Conservation (phyloP, 2,888 invertebrate genomes). For the Monoplex corrugatus region DNA sequence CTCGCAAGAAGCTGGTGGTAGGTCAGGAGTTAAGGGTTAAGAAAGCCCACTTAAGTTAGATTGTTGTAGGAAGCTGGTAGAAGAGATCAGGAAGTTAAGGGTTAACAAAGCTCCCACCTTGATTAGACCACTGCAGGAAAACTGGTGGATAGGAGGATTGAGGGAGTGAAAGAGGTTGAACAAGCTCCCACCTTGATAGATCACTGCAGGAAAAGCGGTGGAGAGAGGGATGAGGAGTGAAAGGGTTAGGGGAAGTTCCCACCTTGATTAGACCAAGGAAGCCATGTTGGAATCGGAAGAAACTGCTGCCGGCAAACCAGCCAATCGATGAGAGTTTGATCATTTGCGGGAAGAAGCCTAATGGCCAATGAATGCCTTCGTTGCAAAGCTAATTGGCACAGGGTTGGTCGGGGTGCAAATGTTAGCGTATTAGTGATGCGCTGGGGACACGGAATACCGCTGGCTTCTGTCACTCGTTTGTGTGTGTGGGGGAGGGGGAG, state of each 20-base stretch:
- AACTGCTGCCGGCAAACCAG: slow-evolving; percentile 26
- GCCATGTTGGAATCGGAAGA: not conserved
- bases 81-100: no score
- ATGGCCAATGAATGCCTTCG: slow-evolving; percentile 44
- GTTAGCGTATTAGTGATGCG: slow-evolving; percentile 40
- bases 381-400: slow-evolving; percentile 31
- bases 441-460: not conserved
- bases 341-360: slow-evolving; percentile 30
- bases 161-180: not conserved
- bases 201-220: not conserved
- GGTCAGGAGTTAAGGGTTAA: no score
- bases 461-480: no score
- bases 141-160: not conserved
- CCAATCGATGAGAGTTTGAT: slow-evolving; percentile 38
- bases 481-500: not conserved
- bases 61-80: no score
- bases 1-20: no score
- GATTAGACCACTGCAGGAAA: no score
- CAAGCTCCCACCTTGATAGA: no score
- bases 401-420: slow-evolving; percentile 26
- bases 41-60: no score
- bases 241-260: not conserved
- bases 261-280: slow-evolving; percentile 31
- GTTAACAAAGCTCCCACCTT: no score
- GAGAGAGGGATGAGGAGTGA: not conserved